phyloP scores from a whole-genome alignment of 1,140 invertebrate genomes.

The Pomphorhynchus laevis region DNA sequence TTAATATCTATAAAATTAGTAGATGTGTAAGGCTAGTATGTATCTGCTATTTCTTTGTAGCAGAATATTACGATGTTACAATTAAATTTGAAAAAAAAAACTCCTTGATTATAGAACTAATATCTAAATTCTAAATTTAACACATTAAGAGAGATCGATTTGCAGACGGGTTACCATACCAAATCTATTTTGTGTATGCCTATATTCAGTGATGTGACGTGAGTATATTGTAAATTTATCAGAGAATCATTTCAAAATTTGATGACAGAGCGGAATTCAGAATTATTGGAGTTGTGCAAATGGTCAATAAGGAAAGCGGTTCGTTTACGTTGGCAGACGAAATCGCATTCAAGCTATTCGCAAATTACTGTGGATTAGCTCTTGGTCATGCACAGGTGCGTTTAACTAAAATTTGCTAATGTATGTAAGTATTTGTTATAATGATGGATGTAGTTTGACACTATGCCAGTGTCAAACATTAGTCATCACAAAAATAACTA shows the following conservation, averaged over 20 bases:
- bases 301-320: conserved; percentile 39
- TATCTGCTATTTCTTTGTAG: no score
- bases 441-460: no score
- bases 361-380: conserved; percentile 38
- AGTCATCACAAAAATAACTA: no score
- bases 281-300: conserved; percentile 45
- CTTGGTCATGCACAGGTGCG: background rate
- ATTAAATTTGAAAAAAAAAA: no score
- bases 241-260: background rate
- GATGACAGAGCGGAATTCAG: conserved; percentile 17
- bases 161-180: conserved; percentile 29
- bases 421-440: no score
- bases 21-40: no score
- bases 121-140: no score
- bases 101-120: no score
- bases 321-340: conserved; percentile 36
- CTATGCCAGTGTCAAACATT: no score
- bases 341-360: conserved; percentile 41
- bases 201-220: conserved; percentile 32
- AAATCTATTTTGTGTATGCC: conserved; percentile 45
- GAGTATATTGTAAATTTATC: conserved; percentile 11
- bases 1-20: no score
- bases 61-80: no score
- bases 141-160: conserved; percentile 15
- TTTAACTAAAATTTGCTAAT: no score